phyloP scores from a whole-genome alignment of 2,888 invertebrate species.

The Penaeus monodon region DNA sequence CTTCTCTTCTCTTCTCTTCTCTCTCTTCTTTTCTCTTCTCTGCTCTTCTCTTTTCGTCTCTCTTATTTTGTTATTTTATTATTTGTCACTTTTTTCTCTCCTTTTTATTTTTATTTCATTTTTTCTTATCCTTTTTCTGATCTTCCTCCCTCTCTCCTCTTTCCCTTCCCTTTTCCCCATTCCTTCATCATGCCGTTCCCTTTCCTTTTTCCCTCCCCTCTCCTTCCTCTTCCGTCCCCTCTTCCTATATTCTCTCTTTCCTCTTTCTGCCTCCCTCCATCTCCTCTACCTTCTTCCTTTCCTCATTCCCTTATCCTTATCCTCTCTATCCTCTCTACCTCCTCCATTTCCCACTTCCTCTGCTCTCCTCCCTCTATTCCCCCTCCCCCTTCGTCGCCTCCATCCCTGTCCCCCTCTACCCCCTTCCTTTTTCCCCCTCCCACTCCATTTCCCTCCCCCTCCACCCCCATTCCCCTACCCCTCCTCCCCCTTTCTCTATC shows the following conservation, averaged over 20 bases:
- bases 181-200: no score
- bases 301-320: not conserved
- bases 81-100: rapidly evolving
- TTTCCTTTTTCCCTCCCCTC: no score
- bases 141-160: no score
- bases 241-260: no score
- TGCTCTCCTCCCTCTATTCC: not conserved
- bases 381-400: not conserved
- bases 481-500: not conserved
- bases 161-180: no score
- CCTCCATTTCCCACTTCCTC: not conserved
- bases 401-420: not conserved
- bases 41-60: no score
- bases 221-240: no score
- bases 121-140: rapidly evolving
- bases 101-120: no score
- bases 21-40: no score
- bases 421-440: not conserved
- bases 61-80: no score
- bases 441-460: not conserved
- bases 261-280: not conserved
- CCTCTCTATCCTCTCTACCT: not conserved
- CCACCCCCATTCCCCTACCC: not conserved
- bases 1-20: no score
- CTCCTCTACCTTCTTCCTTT: not conserved